Conservation (phyloP, 1,140 invertebrate species). For the Plectrocnemia conspersa region DNA sequence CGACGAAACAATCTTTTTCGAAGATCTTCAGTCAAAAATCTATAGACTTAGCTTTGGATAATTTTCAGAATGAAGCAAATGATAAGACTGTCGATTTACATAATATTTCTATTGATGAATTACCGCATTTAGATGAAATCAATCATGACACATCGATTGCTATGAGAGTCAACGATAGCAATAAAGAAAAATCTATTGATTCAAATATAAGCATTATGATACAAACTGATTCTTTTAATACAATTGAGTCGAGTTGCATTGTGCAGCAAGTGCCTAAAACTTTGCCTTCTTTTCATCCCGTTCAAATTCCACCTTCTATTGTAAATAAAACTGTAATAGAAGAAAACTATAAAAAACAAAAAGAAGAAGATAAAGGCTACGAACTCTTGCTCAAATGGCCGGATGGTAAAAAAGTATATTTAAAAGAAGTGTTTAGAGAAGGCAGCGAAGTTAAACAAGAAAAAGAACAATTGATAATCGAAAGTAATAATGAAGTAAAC, state of each 20-base stretch:
- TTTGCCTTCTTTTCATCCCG: no score
- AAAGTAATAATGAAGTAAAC: not conserved
- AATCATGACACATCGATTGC: conserved; percentile 11
- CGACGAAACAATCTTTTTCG: conserved; percentile 20
- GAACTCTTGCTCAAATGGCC: conserved; percentile 33
- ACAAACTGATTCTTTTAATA: no score
- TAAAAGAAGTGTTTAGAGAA: conserved; percentile 32
- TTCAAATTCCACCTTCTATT: no score
- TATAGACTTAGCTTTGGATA: conserved; percentile 28
- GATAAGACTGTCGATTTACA: conserved; percentile 28
- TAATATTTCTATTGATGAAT: conserved; percentile 33
- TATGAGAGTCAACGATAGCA: not conserved
- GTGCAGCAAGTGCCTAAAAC: no score
- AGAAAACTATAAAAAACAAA: not conserved
- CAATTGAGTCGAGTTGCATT: no score
- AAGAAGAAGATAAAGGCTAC: conserved; percentile 21
- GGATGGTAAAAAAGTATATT: conserved; percentile 32
- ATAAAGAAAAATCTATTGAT: not conserved
- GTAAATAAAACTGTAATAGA: conserved; percentile 10
- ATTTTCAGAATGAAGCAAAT: conserved; percentile 28
- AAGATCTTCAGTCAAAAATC: conserved; percentile 31
- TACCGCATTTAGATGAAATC: conserved; percentile 15
- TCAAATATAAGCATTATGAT: no score
- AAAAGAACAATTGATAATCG: not conserved
- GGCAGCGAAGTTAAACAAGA: not conserved